Conservation (phyloP, 2,888 invertebrate species). For the Drosophila meridiana region DNA sequence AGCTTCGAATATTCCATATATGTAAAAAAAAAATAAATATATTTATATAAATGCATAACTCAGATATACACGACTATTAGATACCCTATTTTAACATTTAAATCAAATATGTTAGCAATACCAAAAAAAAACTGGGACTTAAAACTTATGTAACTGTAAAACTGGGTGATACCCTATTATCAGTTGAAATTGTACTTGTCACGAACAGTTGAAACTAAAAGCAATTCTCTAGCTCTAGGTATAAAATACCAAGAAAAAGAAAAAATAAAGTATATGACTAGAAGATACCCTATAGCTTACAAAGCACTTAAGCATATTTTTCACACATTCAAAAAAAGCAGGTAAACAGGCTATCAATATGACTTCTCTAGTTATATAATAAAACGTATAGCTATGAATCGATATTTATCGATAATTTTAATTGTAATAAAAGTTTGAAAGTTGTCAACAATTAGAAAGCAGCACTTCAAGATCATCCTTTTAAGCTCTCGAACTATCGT, state of each 20-base stretch:
- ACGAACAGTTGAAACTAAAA: background rate
- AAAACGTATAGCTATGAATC: background rate
- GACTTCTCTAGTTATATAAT: background rate
- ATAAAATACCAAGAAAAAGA: too few relatives aligned
- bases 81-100: background rate
- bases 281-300: background rate
- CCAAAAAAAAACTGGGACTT: background rate
- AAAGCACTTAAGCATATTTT: too few relatives aligned
- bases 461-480: background rate
- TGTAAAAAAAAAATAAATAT: rapidly evolving
- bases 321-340: background rate
- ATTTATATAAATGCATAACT: rapidly evolving
- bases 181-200: too few relatives aligned
- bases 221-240: too few relatives aligned
- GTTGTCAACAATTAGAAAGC: background rate
- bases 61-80: background rate
- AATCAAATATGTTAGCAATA: too few relatives aligned
- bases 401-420: background rate
- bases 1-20: background rate
- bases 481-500: too few relatives aligned
- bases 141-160: background rate
- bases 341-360: too few relatives aligned
- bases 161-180: background rate
- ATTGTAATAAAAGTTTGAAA: background rate
- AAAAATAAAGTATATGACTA: background rate